Conservation (phyloP, 2,113 vertebrate species). For the Boleophthalmus pectinirostris region DNA sequence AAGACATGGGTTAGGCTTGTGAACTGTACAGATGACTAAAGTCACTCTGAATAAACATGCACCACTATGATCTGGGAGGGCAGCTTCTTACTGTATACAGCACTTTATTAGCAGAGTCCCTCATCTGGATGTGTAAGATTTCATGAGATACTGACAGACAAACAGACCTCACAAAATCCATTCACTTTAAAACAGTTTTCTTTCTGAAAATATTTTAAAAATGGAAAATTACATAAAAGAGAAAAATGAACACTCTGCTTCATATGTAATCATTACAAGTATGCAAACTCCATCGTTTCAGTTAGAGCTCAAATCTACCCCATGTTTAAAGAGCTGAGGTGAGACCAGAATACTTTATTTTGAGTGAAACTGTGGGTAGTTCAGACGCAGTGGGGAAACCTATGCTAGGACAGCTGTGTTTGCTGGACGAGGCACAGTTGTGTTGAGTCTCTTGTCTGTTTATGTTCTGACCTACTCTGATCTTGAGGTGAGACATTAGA, state of each 20-base stretch:
- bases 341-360: conserved; percentile 44
- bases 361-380: conserved; percentile 42
- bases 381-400: conserved; percentile 44
- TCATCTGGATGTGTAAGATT: conserved; percentile 20
- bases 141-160: conserved; percentile 10
- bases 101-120: conserved; percentile 20
- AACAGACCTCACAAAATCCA: neutral
- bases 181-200: neutral
- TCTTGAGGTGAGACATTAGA: conserved; percentile 21
- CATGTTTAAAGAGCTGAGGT: conserved; percentile 43
- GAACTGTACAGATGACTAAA: conserved; percentile 27
- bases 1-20: neutral
- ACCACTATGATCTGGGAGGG: conserved; percentile 6
- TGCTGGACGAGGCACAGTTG: conserved; percentile 44
- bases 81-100: neutral
- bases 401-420: conserved; percentile 68
- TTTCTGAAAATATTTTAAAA: no score
- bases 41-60: conserved; percentile 10
- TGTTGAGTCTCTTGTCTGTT: conserved; percentile 45
- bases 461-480: conserved; percentile 31
- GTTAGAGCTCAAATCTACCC: neutral
- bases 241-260: neutral
- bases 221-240: neutral
- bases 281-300: neutral
- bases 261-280: neutral